Percentiles rank a stretch among this genome's conserved stretches.
Conservation (phyloP, 2,888 invertebrate species). For the Andrena marginata region DNA sequence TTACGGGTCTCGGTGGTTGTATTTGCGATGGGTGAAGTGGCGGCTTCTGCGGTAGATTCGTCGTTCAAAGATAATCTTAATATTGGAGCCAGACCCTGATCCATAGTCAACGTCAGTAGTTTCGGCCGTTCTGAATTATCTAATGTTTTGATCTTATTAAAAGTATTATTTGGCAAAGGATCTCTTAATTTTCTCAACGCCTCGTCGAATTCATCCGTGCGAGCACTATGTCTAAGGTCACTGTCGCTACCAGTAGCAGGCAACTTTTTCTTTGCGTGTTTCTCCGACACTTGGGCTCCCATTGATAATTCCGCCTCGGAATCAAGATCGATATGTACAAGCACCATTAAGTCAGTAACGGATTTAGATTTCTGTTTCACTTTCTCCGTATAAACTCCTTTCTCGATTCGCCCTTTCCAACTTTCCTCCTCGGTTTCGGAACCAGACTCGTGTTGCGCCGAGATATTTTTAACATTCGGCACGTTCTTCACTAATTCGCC, state of each 20-base stretch:
- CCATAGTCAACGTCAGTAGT: slow-evolving; percentile 75
- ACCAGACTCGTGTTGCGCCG: slow-evolving; percentile 84
- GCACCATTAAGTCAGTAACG: slow-evolving; percentile 89
- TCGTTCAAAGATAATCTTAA: slow-evolving; percentile 78
- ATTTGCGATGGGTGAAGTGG: background rate
- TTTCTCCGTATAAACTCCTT: slow-evolving; percentile 88
- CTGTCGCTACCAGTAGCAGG: slow-evolving; percentile 87
- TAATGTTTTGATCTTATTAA: slow-evolving; percentile 67
- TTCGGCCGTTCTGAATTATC: slow-evolving; percentile 75
- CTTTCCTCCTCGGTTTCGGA: slow-evolving; percentile 89
- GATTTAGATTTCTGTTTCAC: slow-evolving; percentile 89
- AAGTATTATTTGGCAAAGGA: slow-evolving; percentile 54
- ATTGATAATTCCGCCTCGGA: slow-evolving; percentile 87
- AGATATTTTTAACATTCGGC: slow-evolving; percentile 62
- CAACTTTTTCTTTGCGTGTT: slow-evolving; percentile 76
- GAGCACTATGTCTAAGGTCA: slow-evolving; percentile 85
- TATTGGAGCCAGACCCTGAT: slow-evolving; percentile 77
- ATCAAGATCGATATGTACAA: slow-evolving; percentile 89
- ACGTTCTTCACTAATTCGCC: slow-evolving; percentile 79
- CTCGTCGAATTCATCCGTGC: slow-evolving; percentile 87
- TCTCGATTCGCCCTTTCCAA: slow-evolving; percentile 87
- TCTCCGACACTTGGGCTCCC: slow-evolving; percentile 81
- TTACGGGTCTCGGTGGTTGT: slow-evolving; percentile 44
- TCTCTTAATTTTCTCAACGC: slow-evolving; percentile 85
- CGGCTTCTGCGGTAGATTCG: slow-evolving; percentile 19